Conservation (phyloP, 2,113 vertebrate species). For the Trematocara nigrifrons region DNA sequence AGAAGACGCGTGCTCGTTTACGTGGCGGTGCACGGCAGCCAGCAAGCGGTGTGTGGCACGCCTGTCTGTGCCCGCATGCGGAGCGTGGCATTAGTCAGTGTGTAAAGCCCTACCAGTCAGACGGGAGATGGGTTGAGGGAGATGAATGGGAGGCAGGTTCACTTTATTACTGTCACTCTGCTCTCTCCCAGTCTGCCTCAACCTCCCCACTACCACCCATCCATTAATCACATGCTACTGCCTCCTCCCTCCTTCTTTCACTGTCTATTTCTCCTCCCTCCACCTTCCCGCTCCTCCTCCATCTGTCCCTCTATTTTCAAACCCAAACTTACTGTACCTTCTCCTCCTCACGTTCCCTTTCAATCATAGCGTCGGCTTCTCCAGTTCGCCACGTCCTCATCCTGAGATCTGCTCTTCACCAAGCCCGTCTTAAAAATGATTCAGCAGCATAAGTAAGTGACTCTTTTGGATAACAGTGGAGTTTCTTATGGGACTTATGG, state of each 20-base stretch:
- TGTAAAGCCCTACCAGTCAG: constrained; percentile 86
- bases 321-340: constrained; percentile 20
- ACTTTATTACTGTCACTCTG: constrained; percentile 99
- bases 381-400: not conserved
- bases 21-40: constrained; percentile 15
- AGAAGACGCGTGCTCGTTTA: constrained; percentile 43
- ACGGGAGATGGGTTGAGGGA: constrained; percentile 87
- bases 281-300: constrained; percentile 44
- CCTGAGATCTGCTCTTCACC: not conserved
- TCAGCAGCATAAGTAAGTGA: not conserved
- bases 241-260: constrained; percentile 61
- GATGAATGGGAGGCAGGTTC: constrained; percentile 95
- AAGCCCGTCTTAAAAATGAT: not conserved
- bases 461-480: not conserved
- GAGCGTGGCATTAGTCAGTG: constrained; percentile 97
- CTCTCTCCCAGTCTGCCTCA: constrained; percentile 96
- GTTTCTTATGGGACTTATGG: not conserved
- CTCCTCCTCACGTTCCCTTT: not conserved
- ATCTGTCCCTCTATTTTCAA: constrained; percentile 34
- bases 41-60: constrained; percentile 52
- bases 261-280: constrained; percentile 62
- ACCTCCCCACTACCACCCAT: constrained; percentile 76
- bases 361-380: constrained; percentile 4
- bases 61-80: constrained; percentile 83
- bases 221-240: constrained; percentile 80